These are phyloP conservation scores for Etheostoma nigrum DNA, from an alignment of 2,797 vertebrate genomes.

Conservation along the genomic window DNA sequence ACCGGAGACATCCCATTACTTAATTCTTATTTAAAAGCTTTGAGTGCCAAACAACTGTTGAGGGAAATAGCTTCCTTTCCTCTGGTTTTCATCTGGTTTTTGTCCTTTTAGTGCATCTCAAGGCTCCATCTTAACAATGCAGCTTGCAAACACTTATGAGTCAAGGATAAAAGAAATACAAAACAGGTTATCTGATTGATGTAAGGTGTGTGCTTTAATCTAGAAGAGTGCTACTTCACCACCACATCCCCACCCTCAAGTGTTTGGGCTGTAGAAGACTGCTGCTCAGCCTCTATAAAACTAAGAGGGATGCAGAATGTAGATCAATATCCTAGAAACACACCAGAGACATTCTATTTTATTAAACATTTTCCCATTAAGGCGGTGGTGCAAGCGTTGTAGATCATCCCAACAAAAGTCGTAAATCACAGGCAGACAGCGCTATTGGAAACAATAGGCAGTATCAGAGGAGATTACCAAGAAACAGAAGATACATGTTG, in stretches of 20 bases:
- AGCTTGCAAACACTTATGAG: constrained; percentile 43
- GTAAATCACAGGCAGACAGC: constrained; percentile 80
- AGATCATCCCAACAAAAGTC: constrained; percentile 81
- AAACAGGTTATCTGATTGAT: constrained; percentile 79
- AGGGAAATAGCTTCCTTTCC: constrained; percentile 49
- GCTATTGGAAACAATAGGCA: constrained; percentile 67
- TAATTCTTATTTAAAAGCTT: constrained; percentile 66
- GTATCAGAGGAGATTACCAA: constrained; percentile 72
- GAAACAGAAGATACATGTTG: constrained; percentile 65
- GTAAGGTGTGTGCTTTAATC: constrained; percentile 78
- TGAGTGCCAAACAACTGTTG: constrained; percentile 69
- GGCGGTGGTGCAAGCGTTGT: constrained; percentile 64
- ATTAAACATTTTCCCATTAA: constrained; percentile 86
- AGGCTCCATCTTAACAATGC: constrained; percentile 39
- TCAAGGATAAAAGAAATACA: constrained; percentile 32
- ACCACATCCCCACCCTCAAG: constrained; percentile 57
- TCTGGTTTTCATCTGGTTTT: constrained; percentile 19
- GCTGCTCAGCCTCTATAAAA: constrained; percentile 67
- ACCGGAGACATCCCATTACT: constrained; percentile 44
- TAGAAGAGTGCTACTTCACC: constrained; percentile 77
- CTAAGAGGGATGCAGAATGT: constrained; percentile 70
- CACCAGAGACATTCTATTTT: constrained; percentile 84
- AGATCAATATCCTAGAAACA: constrained; percentile 81
- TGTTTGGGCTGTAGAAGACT: constrained; percentile 65
- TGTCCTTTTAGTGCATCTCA: constrained; percentile 30